A percentile compares a stretch with the other conserved stretches of the same genome.
phyloP scores from a whole-genome alignment of 2,113 vertebrate genomes.

The Onychorhynchus coronatus region DNA sequence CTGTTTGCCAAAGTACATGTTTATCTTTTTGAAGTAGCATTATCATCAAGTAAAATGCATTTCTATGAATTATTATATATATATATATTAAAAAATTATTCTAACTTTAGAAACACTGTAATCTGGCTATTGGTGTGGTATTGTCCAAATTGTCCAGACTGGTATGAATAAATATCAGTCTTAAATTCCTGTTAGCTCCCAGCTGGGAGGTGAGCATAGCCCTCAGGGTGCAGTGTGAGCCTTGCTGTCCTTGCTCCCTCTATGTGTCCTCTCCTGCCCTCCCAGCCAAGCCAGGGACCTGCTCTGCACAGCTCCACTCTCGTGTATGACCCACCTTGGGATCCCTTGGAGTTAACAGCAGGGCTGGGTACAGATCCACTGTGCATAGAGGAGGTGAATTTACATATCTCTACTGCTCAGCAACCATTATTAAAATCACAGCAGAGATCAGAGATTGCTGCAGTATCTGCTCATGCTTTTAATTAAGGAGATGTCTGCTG shows the following conservation, averaged over 20 bases:
- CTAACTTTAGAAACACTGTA: background rate
- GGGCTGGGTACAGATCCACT: background rate
- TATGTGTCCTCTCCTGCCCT: background rate
- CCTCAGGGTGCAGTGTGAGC: background rate
- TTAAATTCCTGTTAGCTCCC: background rate
- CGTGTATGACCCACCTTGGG: fast-evolving
- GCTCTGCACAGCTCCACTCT: background rate
- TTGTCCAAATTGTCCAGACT: background rate
- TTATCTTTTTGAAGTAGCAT: background rate
- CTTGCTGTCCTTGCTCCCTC: background rate
- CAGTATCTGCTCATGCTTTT: background rate
- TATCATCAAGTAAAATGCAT: background rate
- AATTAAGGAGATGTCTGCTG: background rate
- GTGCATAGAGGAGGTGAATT: background rate
- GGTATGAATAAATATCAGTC: background rate
- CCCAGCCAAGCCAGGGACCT: background rate
- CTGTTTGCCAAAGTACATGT: background rate
- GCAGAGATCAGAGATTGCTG: background rate
- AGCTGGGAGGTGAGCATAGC: background rate
- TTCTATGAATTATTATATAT: background rate
- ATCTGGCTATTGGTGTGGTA: background rate
- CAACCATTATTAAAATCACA: background rate
- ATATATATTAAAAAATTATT: background rate
- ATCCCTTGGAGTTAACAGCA: background rate
- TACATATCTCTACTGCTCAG: background rate